Evolutionary conservation across 1,140 invertebrate genomes (phyloP).

Genomic region (Daktulosphaira vitifoliae): DNA sequence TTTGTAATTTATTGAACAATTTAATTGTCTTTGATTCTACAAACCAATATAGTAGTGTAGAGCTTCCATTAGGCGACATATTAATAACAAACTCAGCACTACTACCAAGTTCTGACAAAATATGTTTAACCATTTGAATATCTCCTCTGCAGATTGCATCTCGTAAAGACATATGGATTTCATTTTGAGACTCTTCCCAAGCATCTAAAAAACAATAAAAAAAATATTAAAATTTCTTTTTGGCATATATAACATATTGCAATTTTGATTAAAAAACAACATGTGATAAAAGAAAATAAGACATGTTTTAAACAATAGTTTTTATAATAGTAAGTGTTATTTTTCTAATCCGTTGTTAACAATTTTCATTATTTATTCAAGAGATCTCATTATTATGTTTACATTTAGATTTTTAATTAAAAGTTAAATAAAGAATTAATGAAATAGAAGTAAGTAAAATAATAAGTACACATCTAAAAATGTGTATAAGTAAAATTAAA

Average conservation of each 20-base stretch:
- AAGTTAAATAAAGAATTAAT: no score
- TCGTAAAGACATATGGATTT: conserved; percentile 60
- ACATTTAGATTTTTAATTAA: no score
- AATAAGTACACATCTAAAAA: no score
- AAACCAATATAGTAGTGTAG: conserved; percentile 76
- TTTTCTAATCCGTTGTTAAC: neutral
- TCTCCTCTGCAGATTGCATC: conserved; percentile 64
- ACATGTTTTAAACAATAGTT: neutral
- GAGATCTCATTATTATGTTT: no score
- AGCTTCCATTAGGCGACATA: conserved; percentile 73
- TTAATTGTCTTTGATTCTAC: no score
- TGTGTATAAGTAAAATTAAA: no score
- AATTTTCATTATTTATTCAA: no score
- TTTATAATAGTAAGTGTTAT: neutral
- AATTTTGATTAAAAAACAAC: neutral
- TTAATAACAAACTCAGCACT: conserved; percentile 69
- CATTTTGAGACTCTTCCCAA: conserved; percentile 58
- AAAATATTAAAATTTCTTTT: neutral
- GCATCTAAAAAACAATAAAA: conserved; percentile 49
- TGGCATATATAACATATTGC: neutral
- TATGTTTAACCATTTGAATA: conserved; percentile 50
- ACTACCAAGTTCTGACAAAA: conserved; percentile 55
- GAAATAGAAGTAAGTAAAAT: no score
- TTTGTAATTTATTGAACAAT: no score
- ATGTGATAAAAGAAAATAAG: neutral